A percentile compares a stretch with the other conserved stretches of the same genome.
Conservation (phyloP, 2,797 vertebrate species). For the Loris lydekkerianus region DNA sequence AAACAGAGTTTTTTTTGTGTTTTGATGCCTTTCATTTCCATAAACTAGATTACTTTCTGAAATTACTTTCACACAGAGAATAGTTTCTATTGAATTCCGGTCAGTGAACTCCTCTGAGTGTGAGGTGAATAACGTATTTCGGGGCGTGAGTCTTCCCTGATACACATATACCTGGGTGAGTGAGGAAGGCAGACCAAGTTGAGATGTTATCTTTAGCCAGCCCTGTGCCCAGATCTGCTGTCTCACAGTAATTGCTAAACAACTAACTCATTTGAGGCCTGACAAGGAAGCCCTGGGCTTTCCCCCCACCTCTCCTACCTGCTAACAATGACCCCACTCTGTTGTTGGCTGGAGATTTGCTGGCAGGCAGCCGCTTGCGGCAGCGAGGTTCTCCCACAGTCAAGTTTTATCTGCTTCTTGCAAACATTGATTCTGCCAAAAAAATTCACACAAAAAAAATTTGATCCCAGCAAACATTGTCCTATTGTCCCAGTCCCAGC, state of each 20-base stretch:
- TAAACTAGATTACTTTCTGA: slow-evolving; percentile 94
- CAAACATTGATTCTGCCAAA: slow-evolving; percentile 88
- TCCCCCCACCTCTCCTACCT: slow-evolving; percentile 81
- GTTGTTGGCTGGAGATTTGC: slow-evolving; percentile 87
- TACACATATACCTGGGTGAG: slow-evolving; percentile 79
- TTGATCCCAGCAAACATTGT: slow-evolving; percentile 87
- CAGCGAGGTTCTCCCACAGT: slow-evolving; percentile 82
- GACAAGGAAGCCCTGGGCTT: slow-evolving; percentile 83
- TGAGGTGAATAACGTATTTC: slow-evolving; percentile 91
- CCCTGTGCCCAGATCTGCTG: slow-evolving; percentile 81
- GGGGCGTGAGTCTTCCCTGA: slow-evolving; percentile 83
- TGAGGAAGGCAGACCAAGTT: slow-evolving; percentile 83
- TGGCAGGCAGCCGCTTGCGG: slow-evolving; percentile 87
- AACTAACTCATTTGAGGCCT: slow-evolving; percentile 84
- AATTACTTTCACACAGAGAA: slow-evolving; percentile 94
- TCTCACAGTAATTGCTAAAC: slow-evolving; percentile 86
- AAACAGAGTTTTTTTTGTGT: slow-evolving; percentile 92
- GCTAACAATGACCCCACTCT: slow-evolving; percentile 87
- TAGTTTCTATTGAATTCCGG: slow-evolving; percentile 92
- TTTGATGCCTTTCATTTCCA: slow-evolving; percentile 94
- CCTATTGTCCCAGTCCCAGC: slow-evolving; percentile 88
- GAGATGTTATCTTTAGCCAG: slow-evolving; percentile 87
- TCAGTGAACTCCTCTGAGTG: slow-evolving; percentile 91
- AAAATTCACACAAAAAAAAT: slow-evolving; percentile 82
- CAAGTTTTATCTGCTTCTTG: slow-evolving; percentile 90